Evolutionary conservation across 2,888 invertebrate genomes (phyloP).

Genomic region (Amphiduros pacificus): DNA sequence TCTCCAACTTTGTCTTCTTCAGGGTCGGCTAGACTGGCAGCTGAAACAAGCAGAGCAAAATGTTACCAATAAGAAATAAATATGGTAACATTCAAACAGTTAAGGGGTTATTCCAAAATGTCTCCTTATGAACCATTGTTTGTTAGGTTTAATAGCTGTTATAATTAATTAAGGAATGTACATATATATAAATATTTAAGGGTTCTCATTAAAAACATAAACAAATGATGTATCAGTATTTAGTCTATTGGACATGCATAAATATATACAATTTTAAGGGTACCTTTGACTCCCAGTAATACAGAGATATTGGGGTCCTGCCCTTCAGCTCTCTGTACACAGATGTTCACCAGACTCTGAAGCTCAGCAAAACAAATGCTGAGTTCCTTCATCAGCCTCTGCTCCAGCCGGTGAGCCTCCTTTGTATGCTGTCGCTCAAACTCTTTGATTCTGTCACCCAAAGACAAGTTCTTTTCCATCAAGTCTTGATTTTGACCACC

Average conservation of each 20-base stretch:
- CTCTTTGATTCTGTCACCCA: conserved; percentile 42
- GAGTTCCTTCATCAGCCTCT: conserved; percentile 45
- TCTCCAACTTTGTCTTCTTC: not conserved
- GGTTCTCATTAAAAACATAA: too few relatives aligned
- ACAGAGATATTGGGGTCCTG: conserved; percentile 52
- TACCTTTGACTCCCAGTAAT: conserved; percentile 48
- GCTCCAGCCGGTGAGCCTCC: conserved; percentile 40
- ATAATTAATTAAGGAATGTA: too few relatives aligned
- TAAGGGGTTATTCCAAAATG: too few relatives aligned
- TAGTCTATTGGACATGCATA: too few relatives aligned
- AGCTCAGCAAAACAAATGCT: conserved; percentile 48
- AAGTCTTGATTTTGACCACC: conserved; percentile 48
- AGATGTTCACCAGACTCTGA: conserved; percentile 49
- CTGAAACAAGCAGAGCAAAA: too few relatives aligned
- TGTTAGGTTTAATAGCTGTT: too few relatives aligned
- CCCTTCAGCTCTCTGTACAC: conserved; percentile 48
- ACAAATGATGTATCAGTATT: too few relatives aligned
- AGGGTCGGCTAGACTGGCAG: not conserved
- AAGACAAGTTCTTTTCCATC: conserved; percentile 43
- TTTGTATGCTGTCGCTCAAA: conserved; percentile 39
- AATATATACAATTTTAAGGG: conserved; percentile 24
- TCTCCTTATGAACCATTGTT: too few relatives aligned
- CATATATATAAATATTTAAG: too few relatives aligned
- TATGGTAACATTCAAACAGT: too few relatives aligned
- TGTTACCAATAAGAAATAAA: too few relatives aligned